These are phyloP conservation scores for Okamejei kenojei DNA, from an alignment of 2,797 vertebrate genomes.

Conservation along the genomic window DNA sequence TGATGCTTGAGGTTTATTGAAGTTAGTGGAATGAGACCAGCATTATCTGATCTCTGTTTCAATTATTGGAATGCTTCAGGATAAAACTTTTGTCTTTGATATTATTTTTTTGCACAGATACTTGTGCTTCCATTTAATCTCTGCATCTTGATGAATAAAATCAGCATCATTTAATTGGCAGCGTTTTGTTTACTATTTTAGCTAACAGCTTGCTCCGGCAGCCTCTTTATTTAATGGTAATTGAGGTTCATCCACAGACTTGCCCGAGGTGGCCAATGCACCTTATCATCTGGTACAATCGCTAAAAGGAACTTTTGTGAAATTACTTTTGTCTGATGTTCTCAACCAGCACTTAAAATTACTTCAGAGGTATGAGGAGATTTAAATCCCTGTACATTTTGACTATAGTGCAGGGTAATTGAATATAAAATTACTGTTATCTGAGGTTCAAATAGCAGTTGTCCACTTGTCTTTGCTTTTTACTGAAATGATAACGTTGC, in stretches of 20 bases:
- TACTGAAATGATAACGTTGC: not conserved
- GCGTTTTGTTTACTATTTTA: not conserved
- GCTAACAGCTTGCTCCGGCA: no score
- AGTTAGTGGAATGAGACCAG: not conserved
- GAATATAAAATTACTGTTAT: not conserved
- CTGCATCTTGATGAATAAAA: not conserved
- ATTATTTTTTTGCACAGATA: not conserved
- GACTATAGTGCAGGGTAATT: no score
- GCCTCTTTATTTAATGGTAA: not conserved
- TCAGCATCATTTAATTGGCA: not conserved
- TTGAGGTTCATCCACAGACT: not conserved
- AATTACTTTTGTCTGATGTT: not conserved
- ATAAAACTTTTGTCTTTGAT: not conserved
- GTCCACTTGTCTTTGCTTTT: not conserved
- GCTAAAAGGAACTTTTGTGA: not conserved
- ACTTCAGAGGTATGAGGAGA: not conserved
- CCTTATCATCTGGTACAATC: not conserved
- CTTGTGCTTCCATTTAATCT: not conserved
- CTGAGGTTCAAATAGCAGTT: not conserved
- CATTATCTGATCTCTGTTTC: no score
- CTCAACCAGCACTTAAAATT: not conserved
- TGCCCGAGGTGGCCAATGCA: not conserved
- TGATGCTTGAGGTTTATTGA: not conserved
- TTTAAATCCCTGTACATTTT: not conserved
- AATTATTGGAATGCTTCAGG: not conserved